Base-by-base conservation (phyloP, 2,113 vertebrate genomes). In the Patagioenas fasciata region DNA sequence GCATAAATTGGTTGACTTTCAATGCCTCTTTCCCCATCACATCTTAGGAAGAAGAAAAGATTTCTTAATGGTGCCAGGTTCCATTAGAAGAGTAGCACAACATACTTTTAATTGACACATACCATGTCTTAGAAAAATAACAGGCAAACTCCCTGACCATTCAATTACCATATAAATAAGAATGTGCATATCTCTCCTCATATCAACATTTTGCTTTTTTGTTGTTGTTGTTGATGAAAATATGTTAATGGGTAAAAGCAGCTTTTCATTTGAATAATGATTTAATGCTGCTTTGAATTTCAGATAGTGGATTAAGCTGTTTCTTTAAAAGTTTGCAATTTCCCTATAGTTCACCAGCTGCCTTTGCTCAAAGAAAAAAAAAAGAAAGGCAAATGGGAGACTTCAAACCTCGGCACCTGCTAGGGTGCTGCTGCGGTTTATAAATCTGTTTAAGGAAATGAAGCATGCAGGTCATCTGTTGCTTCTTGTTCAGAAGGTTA, bases 161-260 rank as follows among this genome's bases (percentile, higher is more conserved):
- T 94, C 89, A 88, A 94, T 94, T 95, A 88, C 79, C 94, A 95
- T 92, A 86, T 86, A 95, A 95, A 96, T 94, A 95, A 85, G 88
- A 88, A 89, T 17, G 36, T 1, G 11, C 58, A 10, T 89, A 95
- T 91, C 85, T 95, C 65, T 28, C 34, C 57, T 90, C 82, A 80
- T 79, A 94, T 81, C 89, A 91, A 40, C 90, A 89, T 95, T 77
- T 88, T 72, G 48, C 44, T 64, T 84, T 90, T 85, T 82, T 74
- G 91, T 50, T 50, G 48, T 50, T 60, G 80, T 86, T 84, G 47
- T 85, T 96, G 84, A 93, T 3, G 2, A 85, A 93, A 96, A 89
- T 89, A 82, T 64, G 77, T 74, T 95, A 91, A 92, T 93, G 56
- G 67, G 6, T 69, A 78, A 93, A 91, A 95, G 70, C 70, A 96